Evolutionary conservation across 2,888 invertebrate genomes (phyloP).

Genomic region (Copidosoma aretas): DNA sequence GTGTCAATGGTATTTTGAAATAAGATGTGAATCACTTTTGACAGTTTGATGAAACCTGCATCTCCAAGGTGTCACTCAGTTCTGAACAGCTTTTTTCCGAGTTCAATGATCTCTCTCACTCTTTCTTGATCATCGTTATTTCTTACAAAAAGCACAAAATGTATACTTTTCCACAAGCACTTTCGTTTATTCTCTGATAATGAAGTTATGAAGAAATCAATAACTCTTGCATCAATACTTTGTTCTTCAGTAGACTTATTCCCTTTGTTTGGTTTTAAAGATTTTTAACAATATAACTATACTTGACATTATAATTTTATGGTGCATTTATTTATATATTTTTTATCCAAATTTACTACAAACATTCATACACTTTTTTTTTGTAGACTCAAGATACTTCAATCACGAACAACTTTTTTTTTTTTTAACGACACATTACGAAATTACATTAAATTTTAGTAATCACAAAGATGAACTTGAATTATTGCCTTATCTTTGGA

Average conservation of each 20-base stretch:
- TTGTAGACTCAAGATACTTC: no score
- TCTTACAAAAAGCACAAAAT: conserved; percentile 15
- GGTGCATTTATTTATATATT: conserved; percentile 1
- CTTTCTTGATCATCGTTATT: conserved; percentile 17
- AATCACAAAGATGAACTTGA: no score
- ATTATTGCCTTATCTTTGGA: not conserved
- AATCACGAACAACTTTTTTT: no score
- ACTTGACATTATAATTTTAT: not conserved
- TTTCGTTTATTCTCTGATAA: conserved; percentile 32
- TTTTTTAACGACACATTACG: no score
- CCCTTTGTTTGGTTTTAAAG: conserved; percentile 20
- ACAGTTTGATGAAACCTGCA: conserved; percentile 10
- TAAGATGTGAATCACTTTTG: conserved; percentile 2
- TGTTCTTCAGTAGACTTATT: conserved; percentile 19
- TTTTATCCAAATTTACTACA: conserved; percentile 1
- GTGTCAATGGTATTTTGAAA: not conserved
- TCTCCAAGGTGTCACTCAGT: conserved; percentile 11
- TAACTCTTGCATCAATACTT: conserved; percentile 27
- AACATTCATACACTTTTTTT: not conserved
- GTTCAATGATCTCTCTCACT: conserved; percentile 27
- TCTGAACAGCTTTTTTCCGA: conserved; percentile 7
- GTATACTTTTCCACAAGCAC: conserved; percentile 22
- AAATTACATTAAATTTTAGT: not conserved
- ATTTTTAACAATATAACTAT: conserved; percentile 21
- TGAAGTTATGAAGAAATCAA: conserved; percentile 36